Conservation (phyloP, 1,140 invertebrate species). For the Pseudachorutes palmiensis region DNA sequence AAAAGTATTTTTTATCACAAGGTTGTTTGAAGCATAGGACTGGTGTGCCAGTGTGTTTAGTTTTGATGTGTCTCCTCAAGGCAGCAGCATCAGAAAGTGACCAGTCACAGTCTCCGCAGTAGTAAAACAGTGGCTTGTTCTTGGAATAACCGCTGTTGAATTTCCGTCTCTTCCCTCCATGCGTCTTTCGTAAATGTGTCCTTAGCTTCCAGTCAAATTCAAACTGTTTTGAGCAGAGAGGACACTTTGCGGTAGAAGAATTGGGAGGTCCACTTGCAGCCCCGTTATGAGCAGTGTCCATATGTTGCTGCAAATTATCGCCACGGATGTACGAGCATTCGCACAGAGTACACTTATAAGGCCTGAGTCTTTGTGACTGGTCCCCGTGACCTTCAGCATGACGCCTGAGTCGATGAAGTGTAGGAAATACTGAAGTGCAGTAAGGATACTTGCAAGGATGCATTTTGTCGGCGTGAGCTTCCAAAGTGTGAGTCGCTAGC, state of each 20-base stretch:
- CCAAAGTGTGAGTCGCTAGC: neutral
- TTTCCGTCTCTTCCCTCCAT: neutral
- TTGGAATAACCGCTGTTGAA: neutral
- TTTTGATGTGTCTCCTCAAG: neutral
- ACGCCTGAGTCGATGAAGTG: neutral
- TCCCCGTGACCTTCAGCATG: neutral
- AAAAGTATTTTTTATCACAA: constrained; percentile 6
- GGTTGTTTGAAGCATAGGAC: neutral
- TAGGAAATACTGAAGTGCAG: neutral
- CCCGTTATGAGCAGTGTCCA: neutral
- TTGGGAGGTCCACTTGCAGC: neutral
- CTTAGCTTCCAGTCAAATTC: neutral
- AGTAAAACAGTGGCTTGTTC: neutral
- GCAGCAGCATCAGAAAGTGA: neutral
- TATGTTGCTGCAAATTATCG: neutral
- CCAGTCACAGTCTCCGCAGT: constrained; percentile 6
- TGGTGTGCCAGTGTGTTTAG: neutral
- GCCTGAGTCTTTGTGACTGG: neutral
- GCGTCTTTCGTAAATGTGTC: neutral
- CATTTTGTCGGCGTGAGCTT: neutral
- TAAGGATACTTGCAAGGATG: neutral
- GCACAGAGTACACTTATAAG: constrained; percentile 2
- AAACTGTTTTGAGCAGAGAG: neutral
- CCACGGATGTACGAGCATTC: neutral
- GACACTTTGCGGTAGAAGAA: neutral